Base-by-base conservation (phyloP, 2,888 invertebrate genomes). In the Dryocosmus kuriphilus region DNA sequence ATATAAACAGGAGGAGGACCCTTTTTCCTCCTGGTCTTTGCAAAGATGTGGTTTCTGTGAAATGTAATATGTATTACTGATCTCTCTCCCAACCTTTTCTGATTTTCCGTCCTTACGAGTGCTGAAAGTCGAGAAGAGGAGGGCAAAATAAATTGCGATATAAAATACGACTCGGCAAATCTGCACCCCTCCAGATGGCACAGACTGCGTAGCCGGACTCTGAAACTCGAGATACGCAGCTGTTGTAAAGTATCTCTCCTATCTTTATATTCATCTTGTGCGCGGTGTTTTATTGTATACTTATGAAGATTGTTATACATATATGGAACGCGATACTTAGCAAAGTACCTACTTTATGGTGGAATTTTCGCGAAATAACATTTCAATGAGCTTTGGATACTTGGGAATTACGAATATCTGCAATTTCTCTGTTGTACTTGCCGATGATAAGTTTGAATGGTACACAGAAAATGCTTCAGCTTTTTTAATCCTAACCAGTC, bases 21-120 rank as follows among this genome's bases (percentile, higher is more conserved):
- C n/a, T n/a, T 76, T 76, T 76, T 79, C 74, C 75, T 78, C 71
- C 24, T 57, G 51, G 16, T 55, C 74, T 38, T 38, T 46, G 30
- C 7, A 35, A 30, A 32, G 1, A 38, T 30, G 46, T 51, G 24
- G 74, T 46, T 22, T 30, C 61, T 57, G 57, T 46, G 74, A 79
- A 82, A 84, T 83, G 80, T 82, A 82, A 83, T 85, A 82, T 83
- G 81, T 80, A 83, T 86, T 79, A 80, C 79, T 77, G 32, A 57
- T 8, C 35, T 30, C n/a, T 8, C 24, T 22, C 73, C 30, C n/a
- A 14, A 55, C 24, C 24, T 41, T 19, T 38, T 27, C 14, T 19
- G 61, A 8, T 24, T 19, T 61, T 57, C 24, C 32, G 16, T 4
- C 55, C 22, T 63, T 24, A 35, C 14, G 71, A n/a, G 60, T 35